These are phyloP conservation scores for Cotesia congregata DNA, from an alignment of 2,888 invertebrate species.

Conservation along the genomic window DNA sequence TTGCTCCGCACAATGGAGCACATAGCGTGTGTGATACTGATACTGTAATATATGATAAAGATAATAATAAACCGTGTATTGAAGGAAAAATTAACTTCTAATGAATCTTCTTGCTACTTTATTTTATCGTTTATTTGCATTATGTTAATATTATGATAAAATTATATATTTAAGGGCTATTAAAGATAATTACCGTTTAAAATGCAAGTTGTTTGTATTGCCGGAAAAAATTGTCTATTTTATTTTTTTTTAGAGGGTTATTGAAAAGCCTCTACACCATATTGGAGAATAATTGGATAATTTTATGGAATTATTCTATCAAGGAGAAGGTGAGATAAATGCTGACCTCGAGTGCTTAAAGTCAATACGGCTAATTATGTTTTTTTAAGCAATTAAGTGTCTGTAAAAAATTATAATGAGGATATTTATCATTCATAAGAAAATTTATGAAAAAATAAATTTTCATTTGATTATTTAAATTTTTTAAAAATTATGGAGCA, in stretches of 20 bases:
- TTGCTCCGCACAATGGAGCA: background rate
- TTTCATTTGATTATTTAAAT: too few relatives aligned
- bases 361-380: too few relatives aligned
- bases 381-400: too few relatives aligned
- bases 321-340: too few relatives aligned
- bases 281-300: too few relatives aligned
- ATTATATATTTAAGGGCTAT: conserved; percentile 2
- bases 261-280: too few relatives aligned
- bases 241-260: background rate
- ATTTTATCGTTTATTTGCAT: conserved; percentile 3
- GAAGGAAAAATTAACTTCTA: background rate
- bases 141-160: conserved; percentile 6
- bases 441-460: too few relatives aligned
- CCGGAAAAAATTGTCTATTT: background rate
- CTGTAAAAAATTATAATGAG: too few relatives aligned
- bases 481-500: too few relatives aligned
- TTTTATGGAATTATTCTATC: too few relatives aligned
- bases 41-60: background rate
- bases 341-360: too few relatives aligned
- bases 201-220: background rate
- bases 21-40: conserved; percentile 2
- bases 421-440: too few relatives aligned
- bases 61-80: background rate
- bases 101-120: background rate
- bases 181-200: background rate